Evolutionary conservation across 2,797 vertebrate genomes (phyloP), one percentile per base, ranked within the genome.

Genomic region (Sebastes hubbsi): DNA sequence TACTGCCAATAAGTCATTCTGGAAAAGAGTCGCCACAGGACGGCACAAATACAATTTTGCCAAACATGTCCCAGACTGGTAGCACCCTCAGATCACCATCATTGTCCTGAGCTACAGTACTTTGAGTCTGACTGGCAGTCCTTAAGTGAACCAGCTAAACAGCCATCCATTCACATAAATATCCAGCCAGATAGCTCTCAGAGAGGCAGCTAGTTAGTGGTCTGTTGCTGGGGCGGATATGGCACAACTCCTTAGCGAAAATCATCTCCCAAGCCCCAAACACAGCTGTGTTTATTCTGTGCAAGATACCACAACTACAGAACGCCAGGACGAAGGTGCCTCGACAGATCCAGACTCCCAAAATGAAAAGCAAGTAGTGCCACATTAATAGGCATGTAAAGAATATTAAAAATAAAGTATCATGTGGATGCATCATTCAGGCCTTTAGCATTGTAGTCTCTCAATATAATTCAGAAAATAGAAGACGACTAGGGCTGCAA

Each of bases 271-370:
- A 54, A 90, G 77, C 67, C 82, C 87, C 80, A 92, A 92, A 91
- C 92, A 89, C 92, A 92, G 92, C 92, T 94, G 92, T 92, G 90
- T 93, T 93, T 92, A 88, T 81, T 79, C 67, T 65, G 71, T 68
- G 73, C 59, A 30, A 78, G 84, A 87, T 88, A 71, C 87, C 84
- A 77, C 83, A 60, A 77, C 77, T 22, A 76, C 82, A 72, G 71
- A 69, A 80, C 13, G 81, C 76, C 77, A 84, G 81, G 78, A 82
- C 25, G n/a, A 90, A 93, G 84, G 87, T 90, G 86, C 84, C 72
- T 70, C 29, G 77, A 65, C 75, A 69, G 75, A 82, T 84, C 56
- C 29, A 20, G 61, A 68, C 38, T 54, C 80, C 75, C 64, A 68
- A 84, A 87, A 81, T 73, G 36, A 66, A 78, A 76, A 73, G 52